Evolutionary conservation across 2,797 vertebrate species (phyloP).

Genomic region (Somateria mollissima): DNA sequence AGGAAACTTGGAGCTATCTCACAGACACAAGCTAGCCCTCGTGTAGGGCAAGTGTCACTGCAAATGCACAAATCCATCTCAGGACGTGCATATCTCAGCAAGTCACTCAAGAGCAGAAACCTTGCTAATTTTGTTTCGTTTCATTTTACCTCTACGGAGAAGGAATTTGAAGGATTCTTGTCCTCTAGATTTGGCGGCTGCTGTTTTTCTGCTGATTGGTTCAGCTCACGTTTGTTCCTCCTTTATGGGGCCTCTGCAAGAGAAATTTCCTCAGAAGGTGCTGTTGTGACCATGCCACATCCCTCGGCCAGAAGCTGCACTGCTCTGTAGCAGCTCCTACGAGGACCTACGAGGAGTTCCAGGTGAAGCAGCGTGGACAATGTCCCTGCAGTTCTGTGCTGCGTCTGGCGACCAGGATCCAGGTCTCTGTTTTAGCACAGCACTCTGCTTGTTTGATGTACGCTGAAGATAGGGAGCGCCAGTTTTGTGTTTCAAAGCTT

Average conservation of each 20-base stretch:
- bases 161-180: not conserved
- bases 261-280: not conserved
- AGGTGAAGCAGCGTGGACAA: not conserved
- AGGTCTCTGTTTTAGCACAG: not conserved
- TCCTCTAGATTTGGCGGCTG: not conserved
- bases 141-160: not conserved
- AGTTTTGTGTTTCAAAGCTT: not conserved
- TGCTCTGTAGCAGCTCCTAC: not conserved
- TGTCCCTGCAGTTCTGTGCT: not conserved
- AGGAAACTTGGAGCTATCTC: not conserved
- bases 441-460: not conserved
- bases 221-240: not conserved
- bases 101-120: not conserved
- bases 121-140: not conserved
- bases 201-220: not conserved
- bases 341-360: not conserved
- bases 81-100: not conserved
- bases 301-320: not conserved
- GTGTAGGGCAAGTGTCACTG: not conserved
- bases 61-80: not conserved
- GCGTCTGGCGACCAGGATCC: not conserved
- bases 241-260: not conserved
- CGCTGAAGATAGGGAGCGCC: not conserved
- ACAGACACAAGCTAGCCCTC: not conserved
- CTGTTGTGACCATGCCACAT: not conserved